Evolutionary conservation across 2,888 invertebrate species (phyloP).

Genomic region (Melanchra persicariae): DNA sequence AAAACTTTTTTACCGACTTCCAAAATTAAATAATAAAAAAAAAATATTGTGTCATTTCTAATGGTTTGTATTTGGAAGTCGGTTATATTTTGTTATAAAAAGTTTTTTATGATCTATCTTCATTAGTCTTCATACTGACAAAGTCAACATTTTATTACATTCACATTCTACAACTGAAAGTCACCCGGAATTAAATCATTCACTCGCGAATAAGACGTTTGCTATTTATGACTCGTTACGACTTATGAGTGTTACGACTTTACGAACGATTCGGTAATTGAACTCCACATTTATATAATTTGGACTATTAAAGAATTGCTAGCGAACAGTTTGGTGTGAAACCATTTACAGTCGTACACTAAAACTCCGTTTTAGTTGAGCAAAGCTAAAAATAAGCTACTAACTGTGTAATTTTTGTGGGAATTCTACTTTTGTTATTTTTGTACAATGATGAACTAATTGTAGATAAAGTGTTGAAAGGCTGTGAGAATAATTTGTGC

Average conservation of each 20-base stretch:
- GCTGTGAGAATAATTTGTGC: slow-evolving; percentile 15
- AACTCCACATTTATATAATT: slow-evolving; percentile 42
- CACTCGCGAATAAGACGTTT: slow-evolving; percentile 32
- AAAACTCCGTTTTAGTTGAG: slow-evolving; percentile 15
- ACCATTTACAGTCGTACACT: slow-evolving; percentile 16
- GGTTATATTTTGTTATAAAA: no score
- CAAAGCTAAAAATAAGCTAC: slow-evolving; percentile 37
- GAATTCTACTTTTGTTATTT: slow-evolving; percentile 3
- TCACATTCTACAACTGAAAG: background rate
- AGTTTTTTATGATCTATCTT: background rate
- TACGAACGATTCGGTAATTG: slow-evolving; percentile 36
- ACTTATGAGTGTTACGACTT: slow-evolving; percentile 5
- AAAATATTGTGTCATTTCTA: no score
- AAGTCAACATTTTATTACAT: background rate
- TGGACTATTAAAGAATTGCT: slow-evolving; percentile 31
- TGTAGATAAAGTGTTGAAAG: slow-evolving; percentile 5
- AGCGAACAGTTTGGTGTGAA: slow-evolving; percentile 45
- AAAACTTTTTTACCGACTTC: no score
- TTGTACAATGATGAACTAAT: slow-evolving; percentile 7
- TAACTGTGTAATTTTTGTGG: slow-evolving; percentile 30
- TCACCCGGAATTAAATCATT: slow-evolving; percentile 16
- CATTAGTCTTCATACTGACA: no score
- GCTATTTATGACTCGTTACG: slow-evolving; percentile 24
- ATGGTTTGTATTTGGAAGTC: no score
- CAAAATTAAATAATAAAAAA: no score